Evolutionary conservation across 1,140 invertebrate species (phyloP), one percentile per base, ranked within the genome.

Genomic region (Meteorus sp.): DNA sequence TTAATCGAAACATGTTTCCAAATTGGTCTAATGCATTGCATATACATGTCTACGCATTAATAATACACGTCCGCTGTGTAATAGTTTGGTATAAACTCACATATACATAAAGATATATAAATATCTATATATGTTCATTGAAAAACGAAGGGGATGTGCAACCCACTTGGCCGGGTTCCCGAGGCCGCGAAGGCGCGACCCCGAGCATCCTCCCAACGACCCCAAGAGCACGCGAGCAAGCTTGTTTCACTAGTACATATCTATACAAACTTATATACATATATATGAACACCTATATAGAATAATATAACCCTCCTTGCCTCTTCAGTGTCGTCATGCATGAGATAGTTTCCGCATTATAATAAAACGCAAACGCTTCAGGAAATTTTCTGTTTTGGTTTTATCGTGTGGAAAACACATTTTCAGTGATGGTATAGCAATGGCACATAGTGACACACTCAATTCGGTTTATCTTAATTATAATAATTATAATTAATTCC

Each of bases 101-200:
- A n/a, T n/a, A n/a, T n/a, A n/a, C n/a, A n/a, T 33, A 11, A 7
- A 33, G 29, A 6, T 33, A 33, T 33, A 33, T 33, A 33, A 33
- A 33, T n/a, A n/a, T n/a, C 29, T 33, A 11, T 33, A 33, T 7
- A 33, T 31, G 27, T 41, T 41, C 23, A 35, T 29, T 47, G 43
- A 25, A 44, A 45, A n/a, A n/a, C 27, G 59, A 41, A 44, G 25
- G 47, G 33, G 33, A 50, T 57, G 44, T 55, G 53, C 62, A 70
- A 69, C 70, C 69, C 66, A 72, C 70, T 73, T 73, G 71, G 70
- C 71, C 55, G 59, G 52, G 65, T 71, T 73, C 70, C 70, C 71
- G 50, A 52, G 50, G 50, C 50, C 50, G 31, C 27, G 15, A 20
- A 52, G 50, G 31, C 50, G 17, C 50, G 50, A 73, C 59, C 52